Base-by-base conservation (phyloP, 2,888 invertebrate species). In the Synanthedon myopaeformis region DNA sequence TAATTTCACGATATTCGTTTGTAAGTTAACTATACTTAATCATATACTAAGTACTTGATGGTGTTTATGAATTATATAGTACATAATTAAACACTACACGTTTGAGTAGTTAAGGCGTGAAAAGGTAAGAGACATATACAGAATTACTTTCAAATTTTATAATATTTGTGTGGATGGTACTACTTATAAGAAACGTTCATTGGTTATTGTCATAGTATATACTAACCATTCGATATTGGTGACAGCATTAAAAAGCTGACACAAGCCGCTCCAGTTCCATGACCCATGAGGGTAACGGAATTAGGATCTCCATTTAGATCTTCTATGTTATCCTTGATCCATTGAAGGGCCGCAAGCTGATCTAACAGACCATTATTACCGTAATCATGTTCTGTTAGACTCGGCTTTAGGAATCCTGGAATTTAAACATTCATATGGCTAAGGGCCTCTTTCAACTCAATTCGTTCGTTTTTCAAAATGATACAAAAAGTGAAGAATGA, bases 301-400 rank as follows among this genome's bases (percentile, higher is more conserved):
- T 90, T 88, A 0, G 94, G 93, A 79, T 99, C 95, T 0, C 98
- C 99, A 35, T 96, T 96, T 70, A 99, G 95, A 49, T 92, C 92
- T 8, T 89, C 94, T 42, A 99, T 95, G 76, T 99, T 98, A 69
- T 96, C 96, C 66, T 94, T 94, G 57, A 99, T 92, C 98, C 98
- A 99, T 61, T 96, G 92, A 49, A 99, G 84, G 0, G 98, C 98
- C 0, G 97, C 98, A 58, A 96, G 91, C 86, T 97, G 96, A 79
- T 98, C 99, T 57, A 98, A 90, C 10, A 99, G 88, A 2, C 98
- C 99, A 68, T 97, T 97, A 89, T 99, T 99, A 48, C 93, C 93
- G 14, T 92, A 90, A 0, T 91, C 91, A 55, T 92, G 90, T 55
- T 93, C 93, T 54, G 91, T 91, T 5, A 92, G 89, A 53, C 94